phyloP scores from a whole-genome alignment of 2,797 vertebrate species.

The Phoebastria nigripes region DNA sequence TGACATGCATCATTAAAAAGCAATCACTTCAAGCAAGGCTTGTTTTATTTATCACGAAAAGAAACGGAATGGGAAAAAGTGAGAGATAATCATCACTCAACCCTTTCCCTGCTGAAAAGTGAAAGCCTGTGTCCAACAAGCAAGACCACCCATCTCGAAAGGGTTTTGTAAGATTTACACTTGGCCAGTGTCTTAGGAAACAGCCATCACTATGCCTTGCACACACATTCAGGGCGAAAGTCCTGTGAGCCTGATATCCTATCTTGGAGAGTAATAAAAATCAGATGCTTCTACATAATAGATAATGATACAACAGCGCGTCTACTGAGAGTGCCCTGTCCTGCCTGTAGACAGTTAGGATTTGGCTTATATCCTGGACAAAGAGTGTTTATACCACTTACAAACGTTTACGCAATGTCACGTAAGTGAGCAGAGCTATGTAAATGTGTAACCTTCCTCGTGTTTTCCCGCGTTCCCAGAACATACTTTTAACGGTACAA shows the following conservation, averaged over 20 bases:
- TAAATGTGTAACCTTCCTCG: not conserved
- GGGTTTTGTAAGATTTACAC: not conserved
- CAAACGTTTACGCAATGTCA: not conserved
- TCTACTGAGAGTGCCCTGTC: not conserved
- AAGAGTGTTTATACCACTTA: slow-evolving; percentile 28
- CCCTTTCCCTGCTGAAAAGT: slow-evolving; percentile 30
- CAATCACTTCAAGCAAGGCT: slow-evolving; percentile 47
- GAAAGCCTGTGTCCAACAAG: slow-evolving; percentile 10
- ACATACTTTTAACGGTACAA: not conserved
- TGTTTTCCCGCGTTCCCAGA: not conserved
- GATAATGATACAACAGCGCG: not conserved
- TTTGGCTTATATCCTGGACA: slow-evolving; percentile 45
- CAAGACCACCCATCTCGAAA: slow-evolving; percentile 52
- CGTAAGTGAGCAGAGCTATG: not conserved
- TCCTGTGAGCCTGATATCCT: not conserved
- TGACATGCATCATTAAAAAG: slow-evolving; percentile 61
- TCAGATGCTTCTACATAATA: slow-evolving; percentile 24
- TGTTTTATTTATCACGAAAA: slow-evolving; percentile 31
- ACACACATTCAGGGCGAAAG: not conserved
- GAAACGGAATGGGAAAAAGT: slow-evolving; percentile 36
- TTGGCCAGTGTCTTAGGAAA: not conserved
- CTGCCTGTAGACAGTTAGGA: slow-evolving; percentile 41
- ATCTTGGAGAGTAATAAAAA: not conserved
- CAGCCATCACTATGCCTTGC: not conserved
- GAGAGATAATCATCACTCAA: slow-evolving; percentile 62